Conservation (phyloP, 1,140 invertebrate genomes). For the Drosophila mayri region DNA sequence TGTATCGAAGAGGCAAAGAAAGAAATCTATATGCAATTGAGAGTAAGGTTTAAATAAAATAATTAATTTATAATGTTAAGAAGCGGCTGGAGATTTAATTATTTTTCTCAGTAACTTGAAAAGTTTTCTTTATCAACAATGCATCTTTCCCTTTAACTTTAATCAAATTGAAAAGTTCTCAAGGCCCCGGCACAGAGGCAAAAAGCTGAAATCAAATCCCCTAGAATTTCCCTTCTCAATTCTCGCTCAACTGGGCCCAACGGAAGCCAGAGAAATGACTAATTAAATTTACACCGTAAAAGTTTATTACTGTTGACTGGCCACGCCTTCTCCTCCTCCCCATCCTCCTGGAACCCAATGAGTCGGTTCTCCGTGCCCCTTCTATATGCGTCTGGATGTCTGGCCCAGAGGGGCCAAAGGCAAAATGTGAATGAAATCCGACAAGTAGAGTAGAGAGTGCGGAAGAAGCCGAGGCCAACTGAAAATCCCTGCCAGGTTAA, state of each 20-base stretch:
- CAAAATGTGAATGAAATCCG: constrained; percentile 70
- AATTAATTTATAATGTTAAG: neutral
- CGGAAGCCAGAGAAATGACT: constrained; percentile 80
- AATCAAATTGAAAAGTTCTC: constrained; percentile 53
- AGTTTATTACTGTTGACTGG: constrained; percentile 77
- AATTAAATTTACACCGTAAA: constrained; percentile 81
- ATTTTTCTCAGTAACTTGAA: neutral
- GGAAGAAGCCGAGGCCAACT: constrained; percentile 38
- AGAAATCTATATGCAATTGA: neutral
- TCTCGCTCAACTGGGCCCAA: constrained; percentile 35
- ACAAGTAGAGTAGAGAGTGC: constrained; percentile 54
- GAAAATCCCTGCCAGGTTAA: constrained; percentile 59
- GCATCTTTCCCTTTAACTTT: constrained; percentile 15
- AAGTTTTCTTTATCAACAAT: neutral
- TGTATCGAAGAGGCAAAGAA: constrained; percentile 3
- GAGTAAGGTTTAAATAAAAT: neutral
- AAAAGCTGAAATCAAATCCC: constrained; percentile 52
- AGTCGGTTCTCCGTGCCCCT: neutral
- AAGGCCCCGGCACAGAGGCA: neutral
- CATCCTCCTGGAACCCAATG: constrained; percentile 4
- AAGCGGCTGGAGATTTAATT: neutral
- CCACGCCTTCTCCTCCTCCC: constrained; percentile 38
- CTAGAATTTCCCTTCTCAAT: constrained; percentile 15
- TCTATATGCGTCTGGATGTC: constrained; percentile 32
- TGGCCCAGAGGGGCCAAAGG: constrained; percentile 49